Conservation (phyloP, 2,888 invertebrate genomes). For the Cynaeus angustus region DNA sequence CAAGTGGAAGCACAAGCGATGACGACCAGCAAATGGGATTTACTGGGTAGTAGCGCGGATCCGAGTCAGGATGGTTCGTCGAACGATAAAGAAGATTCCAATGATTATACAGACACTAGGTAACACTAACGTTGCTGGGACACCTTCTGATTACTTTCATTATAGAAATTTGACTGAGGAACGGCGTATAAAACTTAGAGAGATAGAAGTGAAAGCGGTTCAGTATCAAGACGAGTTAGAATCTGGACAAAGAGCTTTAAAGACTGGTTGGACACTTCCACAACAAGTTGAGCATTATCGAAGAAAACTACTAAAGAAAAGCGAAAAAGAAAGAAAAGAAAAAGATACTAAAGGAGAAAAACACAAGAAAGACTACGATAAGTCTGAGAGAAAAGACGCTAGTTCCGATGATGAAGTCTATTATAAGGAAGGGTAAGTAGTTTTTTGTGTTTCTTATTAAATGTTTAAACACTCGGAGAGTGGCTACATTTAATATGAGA, state of each 20-base stretch:
- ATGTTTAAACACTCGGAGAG: constrained; percentile 4
- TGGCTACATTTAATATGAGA: constrained; percentile 14
- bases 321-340: constrained; percentile 69
- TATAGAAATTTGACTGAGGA: constrained; percentile 78
- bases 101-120: constrained; percentile 69
- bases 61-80: constrained; percentile 68
- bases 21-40: constrained; percentile 92
- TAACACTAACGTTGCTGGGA: constrained; percentile 55
- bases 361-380: constrained; percentile 68
- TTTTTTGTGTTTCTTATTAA: constrained; percentile 25
- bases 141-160: too few species aligned
- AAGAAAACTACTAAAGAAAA: constrained; percentile 88
- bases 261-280: constrained; percentile 82
- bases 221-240: constrained; percentile 98
- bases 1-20: constrained; percentile 87
- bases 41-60: constrained; percentile 75
- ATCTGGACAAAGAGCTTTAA: constrained; percentile 83
- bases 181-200: constrained; percentile 84
- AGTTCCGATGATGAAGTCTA: constrained; percentile 69
- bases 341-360: constrained; percentile 65
- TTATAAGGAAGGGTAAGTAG: constrained; percentile 70
- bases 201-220: constrained; percentile 96
- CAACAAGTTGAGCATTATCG: constrained; percentile 94
- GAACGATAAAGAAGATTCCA: constrained; percentile 68
- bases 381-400: constrained; percentile 63